Evolutionary conservation across 2,888 invertebrate species (phyloP), one percentile per base, ranked within the genome.

Genomic region (Axea sp.): DNA sequence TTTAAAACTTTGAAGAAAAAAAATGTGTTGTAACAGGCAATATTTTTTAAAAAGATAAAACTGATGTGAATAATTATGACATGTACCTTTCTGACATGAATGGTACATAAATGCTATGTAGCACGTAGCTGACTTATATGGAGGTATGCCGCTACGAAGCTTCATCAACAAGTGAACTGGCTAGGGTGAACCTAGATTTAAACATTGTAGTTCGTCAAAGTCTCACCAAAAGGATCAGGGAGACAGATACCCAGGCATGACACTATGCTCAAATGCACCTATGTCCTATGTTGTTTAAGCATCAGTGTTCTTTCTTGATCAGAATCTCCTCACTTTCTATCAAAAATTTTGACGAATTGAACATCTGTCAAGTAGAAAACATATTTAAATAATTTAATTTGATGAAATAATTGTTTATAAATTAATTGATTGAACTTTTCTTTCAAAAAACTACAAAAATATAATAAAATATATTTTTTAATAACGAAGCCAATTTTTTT

Each of bases 81-180:
- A 82, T 83, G 79, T 82, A 87, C 87, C 86, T 86, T 84, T 85
- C 83, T 76, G 85, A 87, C 86, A 87, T 82, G 84, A 83, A 86
- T 84, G 82, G 86, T 84, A 84, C 87, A 87, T 87, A 87, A 87
- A 87, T 87, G 86, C 84, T 85, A 83, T 75, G 86, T 83, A 84
- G 86, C 86, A 83, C 84, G 82, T 84, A 83, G 86, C 86, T 86
- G 86, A 84, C 79, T 81, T 84, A 84, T 79, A 83, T 81, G 80
- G 84, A 81, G 80, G 82, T 81, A 82, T 77, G 85, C 82, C 80
- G 85, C 84, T 85, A 86, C 82, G 83, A 85, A 82, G 82, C 84
- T 84, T 86, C 86, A 84, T 87, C 85, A 86, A 86, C 86, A 83
- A 84, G 77, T 77, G 81, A 85, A 84, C 82, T 82, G 82, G 81